phyloP scores from a whole-genome alignment of 2,113 vertebrate species.

The Amphilophus citrinellus region DNA sequence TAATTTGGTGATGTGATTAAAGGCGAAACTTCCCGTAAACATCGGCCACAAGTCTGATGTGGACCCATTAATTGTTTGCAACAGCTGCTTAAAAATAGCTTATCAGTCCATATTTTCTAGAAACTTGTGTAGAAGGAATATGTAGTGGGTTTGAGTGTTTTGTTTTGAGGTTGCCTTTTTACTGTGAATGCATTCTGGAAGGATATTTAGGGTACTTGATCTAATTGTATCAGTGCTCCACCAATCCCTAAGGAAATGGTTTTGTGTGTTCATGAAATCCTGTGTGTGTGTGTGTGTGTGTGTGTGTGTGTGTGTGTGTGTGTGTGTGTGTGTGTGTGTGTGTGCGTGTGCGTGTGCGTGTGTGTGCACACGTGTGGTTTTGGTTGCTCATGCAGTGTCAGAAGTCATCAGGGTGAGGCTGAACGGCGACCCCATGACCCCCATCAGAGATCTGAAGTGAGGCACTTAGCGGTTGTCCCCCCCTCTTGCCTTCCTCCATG shows the following conservation, averaged over 20 bases:
- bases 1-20: slow-evolving; percentile 71
- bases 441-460: slow-evolving; percentile 79
- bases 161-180: slow-evolving; percentile 1
- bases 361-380: slow-evolving; percentile 43
- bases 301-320: slow-evolving; percentile 18
- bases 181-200: slow-evolving; percentile 15
- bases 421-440: slow-evolving; percentile 79
- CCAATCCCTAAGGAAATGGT: slow-evolving; percentile 38
- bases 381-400: slow-evolving; percentile 76
- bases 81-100: slow-evolving; percentile 20
- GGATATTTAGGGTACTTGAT: slow-evolving; percentile 15
- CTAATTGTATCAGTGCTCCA: slow-evolving; percentile 40
- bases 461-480: slow-evolving; percentile 69
- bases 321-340: too few relatives aligned
- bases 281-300: slow-evolving; percentile 13
- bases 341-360: too few relatives aligned
- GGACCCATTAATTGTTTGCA: slow-evolving; percentile 52
- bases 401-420: slow-evolving; percentile 81
- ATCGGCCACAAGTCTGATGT: slow-evolving; percentile 41
- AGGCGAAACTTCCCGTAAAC: slow-evolving; percentile 65
- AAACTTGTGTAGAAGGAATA: background rate
- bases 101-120: slow-evolving; percentile 2
- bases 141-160: background rate
- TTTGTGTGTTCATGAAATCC: slow-evolving; percentile 32
- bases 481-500: slow-evolving; percentile 39